These are phyloP conservation scores for Dicrostonyx torquatus DNA, from an alignment of 2,797 vertebrate genomes.

Conservation along the genomic window DNA sequence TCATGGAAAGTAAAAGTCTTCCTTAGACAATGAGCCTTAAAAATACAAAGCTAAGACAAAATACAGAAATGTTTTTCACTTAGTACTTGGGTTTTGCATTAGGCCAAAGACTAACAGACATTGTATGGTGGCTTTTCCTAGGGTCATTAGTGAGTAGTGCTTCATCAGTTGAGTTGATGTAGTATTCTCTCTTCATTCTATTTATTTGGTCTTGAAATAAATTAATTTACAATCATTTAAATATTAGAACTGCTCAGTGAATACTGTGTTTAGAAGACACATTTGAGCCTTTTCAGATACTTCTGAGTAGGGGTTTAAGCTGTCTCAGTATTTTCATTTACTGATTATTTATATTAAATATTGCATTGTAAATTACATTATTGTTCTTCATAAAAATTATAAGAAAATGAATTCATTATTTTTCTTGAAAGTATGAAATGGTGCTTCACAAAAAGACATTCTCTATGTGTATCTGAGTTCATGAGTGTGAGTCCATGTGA, in stretches of 20 bases:
- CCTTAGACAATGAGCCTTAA: slow-evolving; percentile 72
- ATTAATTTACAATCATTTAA: slow-evolving; percentile 55
- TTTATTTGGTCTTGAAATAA: slow-evolving; percentile 64
- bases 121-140: not conserved
- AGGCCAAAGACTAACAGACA: slow-evolving; percentile 40
- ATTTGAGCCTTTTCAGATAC: slow-evolving; percentile 69
- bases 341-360: slow-evolving; percentile 73
- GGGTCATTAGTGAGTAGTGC: slow-evolving; percentile 6
- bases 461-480: slow-evolving; percentile 21
- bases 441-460: slow-evolving; percentile 68
- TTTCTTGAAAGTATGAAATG: slow-evolving; percentile 75
- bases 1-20: slow-evolving; percentile 68
- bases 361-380: slow-evolving; percentile 58
- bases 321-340: slow-evolving; percentile 66
- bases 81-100: slow-evolving; percentile 40
- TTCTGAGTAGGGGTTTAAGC: slow-evolving; percentile 66
- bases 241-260: slow-evolving; percentile 55
- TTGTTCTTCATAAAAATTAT: slow-evolving; percentile 56
- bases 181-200: slow-evolving; percentile 53
- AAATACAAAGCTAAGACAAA: slow-evolving; percentile 53
- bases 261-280: slow-evolving; percentile 56
- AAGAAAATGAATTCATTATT: slow-evolving; percentile 67
- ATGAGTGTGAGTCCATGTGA: not conserved
- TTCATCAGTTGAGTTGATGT: slow-evolving; percentile 34
- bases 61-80: not conserved